Evolutionary conservation across 1,140 invertebrate species (phyloP).

Genomic region (Chionoecetes opilio): DNA sequence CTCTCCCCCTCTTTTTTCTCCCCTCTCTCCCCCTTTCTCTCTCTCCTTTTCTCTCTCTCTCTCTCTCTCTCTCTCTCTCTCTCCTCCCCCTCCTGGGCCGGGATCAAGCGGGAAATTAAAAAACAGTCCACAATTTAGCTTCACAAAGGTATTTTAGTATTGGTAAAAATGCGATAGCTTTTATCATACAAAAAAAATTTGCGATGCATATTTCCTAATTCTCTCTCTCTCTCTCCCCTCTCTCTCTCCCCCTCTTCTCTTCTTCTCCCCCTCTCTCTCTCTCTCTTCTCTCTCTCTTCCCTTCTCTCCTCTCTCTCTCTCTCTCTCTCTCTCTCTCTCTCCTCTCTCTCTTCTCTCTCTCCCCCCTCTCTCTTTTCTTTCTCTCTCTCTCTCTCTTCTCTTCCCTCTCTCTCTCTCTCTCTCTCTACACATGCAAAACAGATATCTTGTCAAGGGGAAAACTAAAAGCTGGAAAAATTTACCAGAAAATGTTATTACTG

Average conservation of each 20-base stretch:
- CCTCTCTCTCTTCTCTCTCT: not conserved
- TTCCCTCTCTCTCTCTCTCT: constrained; percentile 40
- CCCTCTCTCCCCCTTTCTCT: constrained; percentile 17
- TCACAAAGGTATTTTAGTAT: not conserved
- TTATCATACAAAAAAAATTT: not conserved
- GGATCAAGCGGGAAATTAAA: not conserved
- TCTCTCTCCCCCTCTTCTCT: too few species aligned
- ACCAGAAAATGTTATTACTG: too few species aligned
- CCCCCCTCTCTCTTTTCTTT: constrained; percentile 31
- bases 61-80: constrained; percentile 41
- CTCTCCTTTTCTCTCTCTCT: constrained; percentile 33
- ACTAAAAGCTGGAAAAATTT: too few species aligned
- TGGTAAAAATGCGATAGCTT: not conserved
- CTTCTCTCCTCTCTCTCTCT: not conserved
- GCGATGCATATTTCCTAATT: not conserved
- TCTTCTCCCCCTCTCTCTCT: constrained; percentile 12
- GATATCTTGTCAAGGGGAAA: too few species aligned
- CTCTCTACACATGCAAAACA: too few species aligned
- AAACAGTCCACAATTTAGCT: not conserved
- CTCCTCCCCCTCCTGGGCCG: not conserved
- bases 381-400: not conserved
- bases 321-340: constrained; percentile 14
- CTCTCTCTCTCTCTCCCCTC: not conserved
- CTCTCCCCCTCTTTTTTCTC: not conserved
- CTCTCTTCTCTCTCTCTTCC: constrained; percentile 7